Evolutionary conservation across 2,797 vertebrate genomes (phyloP), one percentile per base, ranked within the genome.

Genomic region (Mergus octosetaceus): DNA sequence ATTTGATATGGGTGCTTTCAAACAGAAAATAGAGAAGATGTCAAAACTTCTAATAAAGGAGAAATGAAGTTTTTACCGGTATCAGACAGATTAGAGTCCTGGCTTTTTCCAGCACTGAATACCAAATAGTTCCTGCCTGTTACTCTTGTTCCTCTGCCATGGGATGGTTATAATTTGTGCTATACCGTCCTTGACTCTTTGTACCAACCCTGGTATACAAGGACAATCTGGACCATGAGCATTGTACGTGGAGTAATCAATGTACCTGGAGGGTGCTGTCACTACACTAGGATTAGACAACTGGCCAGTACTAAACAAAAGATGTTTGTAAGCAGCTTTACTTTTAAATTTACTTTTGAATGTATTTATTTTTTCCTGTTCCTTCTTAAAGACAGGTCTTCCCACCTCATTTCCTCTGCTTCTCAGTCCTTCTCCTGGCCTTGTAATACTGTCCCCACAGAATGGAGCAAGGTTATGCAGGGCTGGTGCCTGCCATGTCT

Each of bases 61-160:
- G 60, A 89, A 81, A 75, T 4, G n/a, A 65, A 74, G 45, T 85
- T 93, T 92, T 87, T 72, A 92, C 81, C 38, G 60, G 56, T 72
- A 77, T 9, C 38, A 71, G 61, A 32, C 27, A 73, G 41, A 76
- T 85, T 66, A 81, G 69, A 21, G 47, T 79, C 16, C 45, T 91
- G 39, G 69, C 38, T 81, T 88, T 84, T 88, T 43, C n/a, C 11
- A 66, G 64, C 30, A 41, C 49, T 74, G 72, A 65, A 79, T 68
- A 83, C 49, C 27, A 74, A 75, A 34, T 0, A 1, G 3, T 72
- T 87, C 38, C 34, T 77, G 20, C 38, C 16, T 41, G 18, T 51
- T 36, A 60, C 11, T 51, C 65, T 49, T 25, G 34, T 49, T 68
- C 9, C 5, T 85, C 32, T 85, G 72, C 10, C 18, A 34, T 1